Percentiles rank a stretch among this genome's conserved stretches.
Conservation (phyloP, 2,797 vertebrate species). For the Melopsittacus undulatus region DNA sequence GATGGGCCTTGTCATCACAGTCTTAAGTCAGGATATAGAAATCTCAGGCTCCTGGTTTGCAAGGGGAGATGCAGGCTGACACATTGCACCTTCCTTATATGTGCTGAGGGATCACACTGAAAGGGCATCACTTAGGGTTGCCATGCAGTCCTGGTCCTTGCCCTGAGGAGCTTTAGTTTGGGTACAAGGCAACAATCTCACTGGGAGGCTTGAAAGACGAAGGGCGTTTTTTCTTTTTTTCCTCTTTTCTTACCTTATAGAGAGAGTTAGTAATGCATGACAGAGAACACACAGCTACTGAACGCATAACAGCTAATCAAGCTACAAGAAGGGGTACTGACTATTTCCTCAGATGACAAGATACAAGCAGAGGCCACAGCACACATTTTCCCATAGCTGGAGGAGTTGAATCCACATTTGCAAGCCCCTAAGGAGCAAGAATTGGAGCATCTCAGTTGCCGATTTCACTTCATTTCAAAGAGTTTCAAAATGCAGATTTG, state of each 20-base stretch:
- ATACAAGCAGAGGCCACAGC: neutral
- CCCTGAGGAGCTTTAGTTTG: neutral
- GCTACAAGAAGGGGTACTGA: neutral
- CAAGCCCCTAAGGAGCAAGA: neutral
- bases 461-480: neutral
- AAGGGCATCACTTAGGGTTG: neutral
- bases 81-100: neutral
- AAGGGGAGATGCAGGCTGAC: neutral
- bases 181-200: neutral
- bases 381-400: neutral
- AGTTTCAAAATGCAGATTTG: neutral
- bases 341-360: neutral
- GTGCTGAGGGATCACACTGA: fast-evolving
- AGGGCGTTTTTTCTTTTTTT: neutral
- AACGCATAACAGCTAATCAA: neutral
- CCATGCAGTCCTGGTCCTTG: neutral
- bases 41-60: neutral
- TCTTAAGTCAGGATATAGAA: neutral
- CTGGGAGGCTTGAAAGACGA: neutral
- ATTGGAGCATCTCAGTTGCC: neutral
- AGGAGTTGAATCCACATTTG: neutral
- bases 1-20: neutral
- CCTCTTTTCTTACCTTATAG: neutral
- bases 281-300: neutral
- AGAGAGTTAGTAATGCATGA: neutral